Evolutionary conservation across 2,888 invertebrate species (phyloP).

Genomic region (Augiades crinisus): DNA sequence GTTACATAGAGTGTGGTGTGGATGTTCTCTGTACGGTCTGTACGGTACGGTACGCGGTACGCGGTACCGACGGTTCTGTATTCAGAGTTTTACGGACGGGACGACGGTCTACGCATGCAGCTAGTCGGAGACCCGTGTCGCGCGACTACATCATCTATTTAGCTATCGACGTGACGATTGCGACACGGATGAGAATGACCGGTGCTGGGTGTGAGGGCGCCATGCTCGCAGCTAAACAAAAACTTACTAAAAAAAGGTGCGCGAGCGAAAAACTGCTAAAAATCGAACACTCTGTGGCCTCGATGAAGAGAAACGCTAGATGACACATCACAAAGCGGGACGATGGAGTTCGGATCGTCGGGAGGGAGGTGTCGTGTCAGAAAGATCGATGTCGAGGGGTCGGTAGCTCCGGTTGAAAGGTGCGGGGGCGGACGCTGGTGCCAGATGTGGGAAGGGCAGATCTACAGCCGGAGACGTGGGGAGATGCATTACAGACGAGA

Average conservation of each 20-base stretch:
- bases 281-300: constrained; percentile 39
- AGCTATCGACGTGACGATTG: constrained; percentile 2
- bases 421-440: constrained; percentile 49
- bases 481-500: constrained; percentile 61
- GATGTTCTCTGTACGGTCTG: constrained; percentile 51
- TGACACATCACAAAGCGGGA: constrained; percentile 45
- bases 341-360: too few relatives aligned
- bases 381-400: constrained; percentile 32
- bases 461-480: constrained; percentile 49
- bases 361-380: constrained; percentile 33
- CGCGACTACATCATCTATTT: too few relatives aligned
- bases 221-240: constrained; percentile 48
- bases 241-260: constrained; percentile 36
- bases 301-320: constrained; percentile 34
- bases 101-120: constrained; percentile 46
- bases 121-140: constrained; percentile 32
- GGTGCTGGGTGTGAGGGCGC: constrained; percentile 36
- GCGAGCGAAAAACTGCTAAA: constrained; percentile 48
- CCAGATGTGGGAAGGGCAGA: constrained; percentile 43
- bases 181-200: constrained; percentile 29
- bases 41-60: too few relatives aligned
- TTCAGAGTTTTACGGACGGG: constrained; percentile 63
- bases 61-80: constrained; percentile 45
- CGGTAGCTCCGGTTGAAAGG: constrained; percentile 38
- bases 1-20: constrained; percentile 71